Conservation (phyloP, 1,140 invertebrate genomes). For the Plodia interpunctella region DNA sequence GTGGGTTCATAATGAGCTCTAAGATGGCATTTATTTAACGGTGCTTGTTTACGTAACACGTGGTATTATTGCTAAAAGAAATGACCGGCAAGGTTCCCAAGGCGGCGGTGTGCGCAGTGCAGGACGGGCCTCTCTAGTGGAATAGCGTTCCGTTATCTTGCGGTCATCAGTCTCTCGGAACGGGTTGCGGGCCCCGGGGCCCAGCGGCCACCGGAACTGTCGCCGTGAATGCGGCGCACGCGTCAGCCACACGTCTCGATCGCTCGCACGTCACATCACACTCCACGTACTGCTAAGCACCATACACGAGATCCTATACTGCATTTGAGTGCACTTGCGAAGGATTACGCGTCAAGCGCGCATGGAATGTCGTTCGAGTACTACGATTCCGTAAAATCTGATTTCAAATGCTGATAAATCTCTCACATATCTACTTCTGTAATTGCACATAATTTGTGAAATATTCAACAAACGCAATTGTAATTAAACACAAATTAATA, state of each 20-base stretch:
- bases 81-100: slow-evolving; percentile 37
- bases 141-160: slow-evolving; percentile 58
- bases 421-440: background rate
- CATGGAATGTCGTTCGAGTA: background rate
- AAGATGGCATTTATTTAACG: slow-evolving; percentile 37
- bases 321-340: background rate
- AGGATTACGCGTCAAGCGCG: background rate
- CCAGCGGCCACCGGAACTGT: slow-evolving; percentile 57
- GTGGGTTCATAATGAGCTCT: slow-evolving; percentile 30
- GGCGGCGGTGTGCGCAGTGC: slow-evolving; percentile 20
- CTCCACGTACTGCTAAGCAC: slow-evolving; percentile 15
- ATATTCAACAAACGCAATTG: background rate
- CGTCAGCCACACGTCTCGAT: slow-evolving; percentile 19
- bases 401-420: too few relatives aligned
- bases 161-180: slow-evolving; percentile 61
- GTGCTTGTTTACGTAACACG: slow-evolving; percentile 35
- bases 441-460: slow-evolving; percentile 6
- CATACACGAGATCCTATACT: slow-evolving; percentile 1
- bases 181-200: slow-evolving; percentile 48
- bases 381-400: too few relatives aligned
- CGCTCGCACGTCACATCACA: slow-evolving; percentile 13
- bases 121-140: slow-evolving; percentile 40
- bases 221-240: slow-evolving; percentile 47
- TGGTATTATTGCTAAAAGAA: slow-evolving; percentile 39
- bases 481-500: slow-evolving; percentile 6